Percentiles rank a stretch among this genome's conserved stretches.
phyloP scores from a whole-genome alignment of 2,797 vertebrate genomes.

The Chrysocyon brachyurus region DNA sequence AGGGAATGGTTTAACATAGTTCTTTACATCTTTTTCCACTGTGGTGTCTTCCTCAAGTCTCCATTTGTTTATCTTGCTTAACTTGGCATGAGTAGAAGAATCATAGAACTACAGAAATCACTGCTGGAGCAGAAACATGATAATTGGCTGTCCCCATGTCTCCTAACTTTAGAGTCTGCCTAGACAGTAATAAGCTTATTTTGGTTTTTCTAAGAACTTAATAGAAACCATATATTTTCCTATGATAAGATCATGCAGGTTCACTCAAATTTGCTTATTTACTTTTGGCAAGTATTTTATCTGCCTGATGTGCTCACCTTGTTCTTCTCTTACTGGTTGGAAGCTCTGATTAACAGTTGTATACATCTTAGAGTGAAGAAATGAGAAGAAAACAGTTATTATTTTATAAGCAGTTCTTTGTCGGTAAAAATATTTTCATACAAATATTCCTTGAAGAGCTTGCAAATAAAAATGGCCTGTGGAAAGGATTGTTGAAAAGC shows the following conservation, averaged over 20 bases:
- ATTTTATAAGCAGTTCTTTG: slow-evolving; percentile 13
- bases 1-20: neutral
- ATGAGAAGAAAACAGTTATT: neutral
- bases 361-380: slow-evolving; percentile 17
- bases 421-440: slow-evolving; percentile 47
- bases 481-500: slow-evolving; percentile 1
- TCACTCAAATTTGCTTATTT: slow-evolving; percentile 23
- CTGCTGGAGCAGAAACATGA: neutral
- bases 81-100: neutral
- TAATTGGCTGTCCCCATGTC: neutral
- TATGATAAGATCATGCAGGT: slow-evolving; percentile 26
- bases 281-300: slow-evolving; percentile 48
- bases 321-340: slow-evolving; percentile 19
- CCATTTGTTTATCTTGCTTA: slow-evolving; percentile 25
- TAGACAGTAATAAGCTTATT: neutral
- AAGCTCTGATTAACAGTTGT: neutral
- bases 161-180: neutral
- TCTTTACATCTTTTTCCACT: neutral
- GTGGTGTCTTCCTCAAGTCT: neutral
- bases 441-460: slow-evolving; percentile 26
- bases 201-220: slow-evolving; percentile 64
- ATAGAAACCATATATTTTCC: slow-evolving; percentile 57
- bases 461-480: neutral
- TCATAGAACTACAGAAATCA: neutral
- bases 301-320: neutral